Conservation (phyloP, 2,888 invertebrate genomes). For the Dioctria linearis region DNA sequence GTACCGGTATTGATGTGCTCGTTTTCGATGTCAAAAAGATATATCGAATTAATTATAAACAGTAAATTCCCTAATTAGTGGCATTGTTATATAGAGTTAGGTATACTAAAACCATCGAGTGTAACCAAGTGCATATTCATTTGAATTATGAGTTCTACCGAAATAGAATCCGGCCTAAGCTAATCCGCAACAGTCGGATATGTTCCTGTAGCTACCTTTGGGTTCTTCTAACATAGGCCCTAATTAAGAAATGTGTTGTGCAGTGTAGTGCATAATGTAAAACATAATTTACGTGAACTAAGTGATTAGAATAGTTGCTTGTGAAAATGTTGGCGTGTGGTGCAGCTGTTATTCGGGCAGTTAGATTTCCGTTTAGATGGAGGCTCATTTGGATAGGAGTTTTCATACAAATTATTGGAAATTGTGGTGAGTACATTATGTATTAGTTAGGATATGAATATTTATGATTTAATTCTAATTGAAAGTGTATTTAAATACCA, state of each 20-base stretch:
- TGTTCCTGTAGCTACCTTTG: conserved; percentile 16
- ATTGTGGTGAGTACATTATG: conserved; percentile 21
- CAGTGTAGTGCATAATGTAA: conserved; percentile 34
- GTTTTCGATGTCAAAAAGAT: conserved; percentile 34
- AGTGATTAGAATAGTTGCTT: conserved; percentile 8
- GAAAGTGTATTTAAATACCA: too few species aligned
- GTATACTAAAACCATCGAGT: too few species aligned
- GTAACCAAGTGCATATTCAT: background rate
- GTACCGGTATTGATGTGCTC: conserved; percentile 22
- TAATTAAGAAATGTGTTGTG: conserved; percentile 47
- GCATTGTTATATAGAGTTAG: conserved; percentile 11
- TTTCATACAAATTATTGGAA: conserved; percentile 29
- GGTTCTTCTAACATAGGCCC: conserved; percentile 26
- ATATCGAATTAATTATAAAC: conserved; percentile 37
- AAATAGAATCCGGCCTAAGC: background rate
- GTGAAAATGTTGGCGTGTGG: conserved; percentile 36
- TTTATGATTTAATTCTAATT: too few species aligned
- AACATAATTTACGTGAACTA: conserved; percentile 39
- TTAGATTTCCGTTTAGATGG: background rate
- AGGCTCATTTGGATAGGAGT: conserved; percentile 13
- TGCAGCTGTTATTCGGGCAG: background rate
- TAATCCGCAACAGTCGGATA: conserved; percentile 14
- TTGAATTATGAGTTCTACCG: conserved; percentile 35
- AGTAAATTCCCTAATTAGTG: conserved; percentile 46
- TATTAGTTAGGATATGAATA: too few species aligned